Base-by-base conservation (phyloP, 2,797 vertebrate species). In the Parotocinclus haroldoi region DNA sequence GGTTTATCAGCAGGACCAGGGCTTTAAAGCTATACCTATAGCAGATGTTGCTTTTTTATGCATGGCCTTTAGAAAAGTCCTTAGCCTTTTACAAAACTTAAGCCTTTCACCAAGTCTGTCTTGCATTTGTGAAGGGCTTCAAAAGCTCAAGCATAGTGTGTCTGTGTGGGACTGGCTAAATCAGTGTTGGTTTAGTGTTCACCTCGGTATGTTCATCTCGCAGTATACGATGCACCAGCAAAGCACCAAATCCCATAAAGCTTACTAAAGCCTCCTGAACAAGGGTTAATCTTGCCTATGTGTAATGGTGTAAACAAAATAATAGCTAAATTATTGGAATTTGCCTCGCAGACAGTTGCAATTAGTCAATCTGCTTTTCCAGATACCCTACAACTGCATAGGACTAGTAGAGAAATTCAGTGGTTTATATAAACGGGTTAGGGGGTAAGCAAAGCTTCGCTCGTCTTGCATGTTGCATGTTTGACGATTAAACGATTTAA, bases 221-320 rank as follows among this genome's bases (percentile, higher is more conserved):
- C n/a, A n/a, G n/a, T n/a, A n/a, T n/a, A n/a, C n/a, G n/a, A n/a
- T n/a, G n/a, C n/a, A n/a, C n/a, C n/a, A n/a, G n/a, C n/a, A n/a
- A n/a, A n/a, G n/a, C n/a, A n/a, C n/a, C 62, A 80, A 68, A 78
- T 81, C 76, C 76, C 69, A 78, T 69, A 72, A 82, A 74, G 79
- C 77, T 73, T 71, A 78, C 69, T 53, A 81, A 38, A 52, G 58
- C 54, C 64, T 79, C 61, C 56, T 27, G 68, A 71, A 75, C 36
- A 53, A 62, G 48, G 49, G 37, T 53, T 53, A 46, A 19, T 49
- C 17, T 60, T 59, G 49, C 62, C 16, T 70, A 36, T n/a, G 7
- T 56, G 17, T 63, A 45, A 11, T 18, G 58, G 37, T 59, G 54
- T 44, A 39, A 44, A 50, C 18, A 16, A 46, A 65, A 52, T 53